phyloP scores from a whole-genome alignment of 2,888 invertebrate species.

The Chrysodeixis includens region DNA sequence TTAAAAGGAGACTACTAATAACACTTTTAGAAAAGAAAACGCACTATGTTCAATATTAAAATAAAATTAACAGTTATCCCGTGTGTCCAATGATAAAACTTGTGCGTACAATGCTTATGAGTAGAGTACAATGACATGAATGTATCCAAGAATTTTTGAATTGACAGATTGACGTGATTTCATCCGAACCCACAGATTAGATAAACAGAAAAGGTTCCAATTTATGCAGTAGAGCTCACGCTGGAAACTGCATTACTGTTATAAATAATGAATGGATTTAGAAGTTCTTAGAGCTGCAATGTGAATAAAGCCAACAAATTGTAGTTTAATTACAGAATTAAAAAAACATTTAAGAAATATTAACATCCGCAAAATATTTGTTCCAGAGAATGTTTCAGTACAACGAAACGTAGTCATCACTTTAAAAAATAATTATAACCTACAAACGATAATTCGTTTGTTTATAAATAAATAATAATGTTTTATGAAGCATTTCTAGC shows the following conservation, averaged over 20 bases:
- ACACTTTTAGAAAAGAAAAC: not conserved
- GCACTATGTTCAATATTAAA: not conserved
- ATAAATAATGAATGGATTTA: too few relatives aligned
- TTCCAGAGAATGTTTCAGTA: not conserved
- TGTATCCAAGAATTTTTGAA: not conserved
- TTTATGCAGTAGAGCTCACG: not conserved
- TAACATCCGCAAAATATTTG: not conserved
- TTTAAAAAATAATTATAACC: not conserved
- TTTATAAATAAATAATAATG: constrained; percentile 62
- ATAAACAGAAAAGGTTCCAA: not conserved
- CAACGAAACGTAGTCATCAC: not conserved
- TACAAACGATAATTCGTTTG: not conserved
- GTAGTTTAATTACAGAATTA: not conserved
- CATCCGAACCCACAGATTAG: not conserved
- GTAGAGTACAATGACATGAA: not conserved
- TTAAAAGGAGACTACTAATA: not conserved
- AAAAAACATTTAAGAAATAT: not conserved
- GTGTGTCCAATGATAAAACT: not conserved
- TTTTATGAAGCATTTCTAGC: constrained; percentile 87
- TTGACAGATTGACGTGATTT: not conserved
- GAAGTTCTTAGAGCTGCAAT: too few relatives aligned
- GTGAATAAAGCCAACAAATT: not conserved
- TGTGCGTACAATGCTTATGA: not conserved
- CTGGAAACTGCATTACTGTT: not conserved
- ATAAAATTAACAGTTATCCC: not conserved